Evolutionary conservation across 2,113 vertebrate genomes (phyloP).

Genomic region (Petroica traversi): DNA sequence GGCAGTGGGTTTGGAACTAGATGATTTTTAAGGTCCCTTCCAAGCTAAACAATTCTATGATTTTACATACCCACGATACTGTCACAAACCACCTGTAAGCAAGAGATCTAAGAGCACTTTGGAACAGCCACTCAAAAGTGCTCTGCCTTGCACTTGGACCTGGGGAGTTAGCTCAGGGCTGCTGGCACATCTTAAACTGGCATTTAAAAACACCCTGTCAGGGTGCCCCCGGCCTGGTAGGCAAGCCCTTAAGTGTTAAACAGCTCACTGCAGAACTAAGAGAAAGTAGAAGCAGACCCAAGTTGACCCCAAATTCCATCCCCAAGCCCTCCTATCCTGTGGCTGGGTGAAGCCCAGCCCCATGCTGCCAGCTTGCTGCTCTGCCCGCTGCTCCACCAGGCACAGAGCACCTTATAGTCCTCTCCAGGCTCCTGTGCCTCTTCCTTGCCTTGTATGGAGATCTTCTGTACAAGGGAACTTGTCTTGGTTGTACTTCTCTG

Average conservation of each 20-base stretch:
- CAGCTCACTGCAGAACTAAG: not conserved
- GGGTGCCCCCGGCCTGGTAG: not conserved
- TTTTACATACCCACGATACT: not conserved
- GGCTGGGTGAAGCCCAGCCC: not conserved
- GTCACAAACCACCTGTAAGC: not conserved
- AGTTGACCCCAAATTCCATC: not conserved
- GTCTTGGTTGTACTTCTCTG: conserved; percentile 3
- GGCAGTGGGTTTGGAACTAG: not conserved
- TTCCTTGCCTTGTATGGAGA: conserved; percentile 36
- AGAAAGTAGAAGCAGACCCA: not conserved
- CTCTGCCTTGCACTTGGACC: not conserved
- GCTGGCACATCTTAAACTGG: not conserved
- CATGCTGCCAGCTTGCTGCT: accelerated
- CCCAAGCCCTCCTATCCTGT: not conserved
- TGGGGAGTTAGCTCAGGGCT: not conserved
- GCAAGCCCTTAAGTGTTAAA: not conserved
- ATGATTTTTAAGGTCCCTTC: not conserved
- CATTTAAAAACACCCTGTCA: not conserved
- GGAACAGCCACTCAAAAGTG: not conserved
- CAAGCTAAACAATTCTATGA: not conserved
- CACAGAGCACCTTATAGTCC: not conserved
- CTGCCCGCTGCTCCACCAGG: not conserved
- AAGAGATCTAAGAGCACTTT: not conserved
- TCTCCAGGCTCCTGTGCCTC: not conserved
- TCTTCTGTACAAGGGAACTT: not conserved